phyloP scores from a whole-genome alignment of 2,888 invertebrate genomes.

The Chloroclystis v-ata region DNA sequence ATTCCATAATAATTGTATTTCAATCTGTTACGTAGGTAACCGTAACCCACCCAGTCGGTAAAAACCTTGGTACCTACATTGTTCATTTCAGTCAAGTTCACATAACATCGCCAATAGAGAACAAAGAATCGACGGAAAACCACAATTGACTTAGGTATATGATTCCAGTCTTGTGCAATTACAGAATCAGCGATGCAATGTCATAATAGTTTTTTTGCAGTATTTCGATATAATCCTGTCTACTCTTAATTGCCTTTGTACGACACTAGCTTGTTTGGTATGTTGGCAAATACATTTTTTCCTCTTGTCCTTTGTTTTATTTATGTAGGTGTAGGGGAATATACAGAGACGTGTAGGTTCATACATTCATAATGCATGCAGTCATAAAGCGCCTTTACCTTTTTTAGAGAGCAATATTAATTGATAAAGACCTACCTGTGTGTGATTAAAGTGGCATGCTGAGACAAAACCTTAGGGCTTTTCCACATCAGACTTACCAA shows the following conservation, averaged over 20 bases:
- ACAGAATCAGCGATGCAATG: constrained; percentile 12
- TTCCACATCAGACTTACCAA: not conserved
- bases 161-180: constrained; percentile 15
- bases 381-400: constrained; percentile 1
- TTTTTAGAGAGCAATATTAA: not conserved
- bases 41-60: no score
- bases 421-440: not conserved
- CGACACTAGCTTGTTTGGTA: constrained; percentile 27
- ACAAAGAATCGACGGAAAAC: constrained; percentile 16
- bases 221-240: constrained; percentile 19
- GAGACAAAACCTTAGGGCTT: no score
- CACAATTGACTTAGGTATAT: constrained; percentile 17
- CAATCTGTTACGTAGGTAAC: not conserved
- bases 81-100: not conserved
- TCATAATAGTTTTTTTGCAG: constrained; percentile 16
- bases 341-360: constrained; percentile 6
- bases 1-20: no score
- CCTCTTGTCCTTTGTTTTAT: constrained; percentile 38
- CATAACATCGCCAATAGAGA: not conserved
- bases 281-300: constrained; percentile 34
- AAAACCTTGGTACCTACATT: no score
- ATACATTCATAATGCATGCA: constrained; percentile 13
- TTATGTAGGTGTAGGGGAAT: constrained; percentile 16
- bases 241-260: constrained; percentile 18
- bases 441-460: no score